phyloP scores from a whole-genome alignment of 2,888 invertebrate genomes.

The Dicyrtoma fusca region DNA sequence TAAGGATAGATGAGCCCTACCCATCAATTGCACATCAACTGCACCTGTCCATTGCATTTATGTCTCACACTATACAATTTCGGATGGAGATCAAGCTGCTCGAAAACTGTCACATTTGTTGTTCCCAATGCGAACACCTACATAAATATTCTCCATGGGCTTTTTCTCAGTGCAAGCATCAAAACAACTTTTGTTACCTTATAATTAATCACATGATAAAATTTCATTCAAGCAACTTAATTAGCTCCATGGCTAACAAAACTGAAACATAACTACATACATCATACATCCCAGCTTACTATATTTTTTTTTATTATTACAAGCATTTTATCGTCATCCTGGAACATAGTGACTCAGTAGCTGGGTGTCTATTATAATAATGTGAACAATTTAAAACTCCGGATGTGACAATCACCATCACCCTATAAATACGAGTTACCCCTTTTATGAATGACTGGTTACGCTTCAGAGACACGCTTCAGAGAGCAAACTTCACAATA shows the following conservation, averaged over 20 bases:
- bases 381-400: constrained; percentile 21
- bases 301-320: not conserved
- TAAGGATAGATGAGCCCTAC: not conserved
- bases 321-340: not conserved
- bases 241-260: constrained; percentile 22
- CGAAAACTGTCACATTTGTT: constrained; percentile 12
- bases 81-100: not conserved
- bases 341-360: not conserved
- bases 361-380: constrained; percentile 9
- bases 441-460: constrained; percentile 28
- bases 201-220: constrained; percentile 34
- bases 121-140: not conserved
- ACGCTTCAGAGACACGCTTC: constrained; percentile 6
- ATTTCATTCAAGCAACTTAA: constrained; percentile 23
- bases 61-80: constrained; percentile 16
- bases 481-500: constrained; percentile 17
- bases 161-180: not conserved
- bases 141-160: no score
- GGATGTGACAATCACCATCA: constrained; percentile 38
- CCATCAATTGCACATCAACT: constrained; percentile 26
- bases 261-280: not conserved
- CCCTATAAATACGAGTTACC: constrained; percentile 32
- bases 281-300: not conserved
- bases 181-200: constrained; percentile 9
- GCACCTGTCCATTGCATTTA: constrained; percentile 18